Conservation (phyloP, 2,888 invertebrate species). For the Eupithecia tripunctaria region DNA sequence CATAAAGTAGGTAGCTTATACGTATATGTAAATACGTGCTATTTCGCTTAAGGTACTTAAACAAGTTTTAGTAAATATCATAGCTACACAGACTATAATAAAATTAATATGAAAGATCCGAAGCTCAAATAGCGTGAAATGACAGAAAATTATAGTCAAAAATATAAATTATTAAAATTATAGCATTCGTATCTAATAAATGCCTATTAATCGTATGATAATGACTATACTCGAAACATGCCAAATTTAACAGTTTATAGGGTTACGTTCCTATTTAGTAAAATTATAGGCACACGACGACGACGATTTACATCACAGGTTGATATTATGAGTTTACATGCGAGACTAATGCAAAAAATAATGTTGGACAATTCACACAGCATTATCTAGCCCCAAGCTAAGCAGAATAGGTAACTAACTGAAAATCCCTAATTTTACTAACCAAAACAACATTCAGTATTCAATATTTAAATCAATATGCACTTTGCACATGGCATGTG, state of each 20-base stretch:
- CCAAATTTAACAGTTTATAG: neutral
- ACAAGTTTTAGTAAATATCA: neutral
- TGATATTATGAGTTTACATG: neutral
- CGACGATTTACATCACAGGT: neutral
- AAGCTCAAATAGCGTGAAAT: conserved; percentile 41
- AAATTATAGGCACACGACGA: too few relatives aligned
- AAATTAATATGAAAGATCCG: conserved; percentile 17
- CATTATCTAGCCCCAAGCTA: too few relatives aligned
- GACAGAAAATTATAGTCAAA: conserved; percentile 29
- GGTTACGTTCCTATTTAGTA: neutral
- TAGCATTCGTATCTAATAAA: neutral
- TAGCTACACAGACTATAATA: neutral
- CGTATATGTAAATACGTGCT: neutral
- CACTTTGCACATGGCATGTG: neutral
- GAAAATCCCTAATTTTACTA: neutral
- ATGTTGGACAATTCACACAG: too few relatives aligned
- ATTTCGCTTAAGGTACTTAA: neutral
- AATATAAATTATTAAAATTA: conserved; percentile 20
- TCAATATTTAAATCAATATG: conserved; percentile 17
- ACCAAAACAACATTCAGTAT: neutral
- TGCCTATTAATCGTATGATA: neutral
- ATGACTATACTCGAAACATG: neutral
- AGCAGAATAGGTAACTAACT: too few relatives aligned
- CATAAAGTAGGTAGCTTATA: neutral
- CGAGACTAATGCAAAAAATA: too few relatives aligned